Percentiles rank a stretch among this genome's conserved stretches.
Evolutionary conservation across 2,888 invertebrate genomes (phyloP).

Genomic region (Torymus auratus): DNA sequence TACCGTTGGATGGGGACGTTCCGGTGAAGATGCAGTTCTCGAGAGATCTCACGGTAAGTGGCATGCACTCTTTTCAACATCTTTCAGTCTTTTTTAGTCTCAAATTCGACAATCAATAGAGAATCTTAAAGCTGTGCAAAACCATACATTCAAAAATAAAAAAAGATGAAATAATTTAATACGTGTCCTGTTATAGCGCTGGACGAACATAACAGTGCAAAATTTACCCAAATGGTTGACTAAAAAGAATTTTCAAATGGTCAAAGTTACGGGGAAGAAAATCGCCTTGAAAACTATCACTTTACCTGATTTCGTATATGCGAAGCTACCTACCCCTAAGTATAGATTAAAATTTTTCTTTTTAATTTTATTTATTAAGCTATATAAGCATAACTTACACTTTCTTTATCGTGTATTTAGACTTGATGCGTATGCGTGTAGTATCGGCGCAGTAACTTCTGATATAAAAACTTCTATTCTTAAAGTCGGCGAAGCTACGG

Average conservation of each 20-base stretch:
- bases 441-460: conserved; percentile 53
- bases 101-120: no score
- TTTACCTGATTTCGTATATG: conserved; percentile 59
- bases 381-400: conserved; percentile 4
- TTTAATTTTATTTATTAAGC: neutral
- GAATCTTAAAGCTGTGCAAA: no score
- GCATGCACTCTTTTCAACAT: no score
- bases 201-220: conserved; percentile 76
- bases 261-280: conserved; percentile 78
- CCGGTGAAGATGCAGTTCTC: conserved; percentile 72
- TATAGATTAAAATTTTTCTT: conserved; percentile 46
- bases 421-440: conserved; percentile 62
- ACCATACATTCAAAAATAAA: no score
- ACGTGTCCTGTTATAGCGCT: conserved; percentile 67
- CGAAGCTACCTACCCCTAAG: conserved; percentile 62
- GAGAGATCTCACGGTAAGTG: conserved; percentile 71
- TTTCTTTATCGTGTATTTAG: conserved; percentile 59
- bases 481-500: conserved; percentile 59
- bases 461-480: conserved; percentile 64
- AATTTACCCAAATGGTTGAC: conserved; percentile 73
- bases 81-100: no score
- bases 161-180: conserved; percentile 47
- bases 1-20: conserved; percentile 73
- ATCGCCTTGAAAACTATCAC: conserved; percentile 74
- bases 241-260: conserved; percentile 73